These are phyloP conservation scores for Alaudala cheleensis DNA, from an alignment of 2,113 vertebrate genomes.

Conservation along the genomic window DNA sequence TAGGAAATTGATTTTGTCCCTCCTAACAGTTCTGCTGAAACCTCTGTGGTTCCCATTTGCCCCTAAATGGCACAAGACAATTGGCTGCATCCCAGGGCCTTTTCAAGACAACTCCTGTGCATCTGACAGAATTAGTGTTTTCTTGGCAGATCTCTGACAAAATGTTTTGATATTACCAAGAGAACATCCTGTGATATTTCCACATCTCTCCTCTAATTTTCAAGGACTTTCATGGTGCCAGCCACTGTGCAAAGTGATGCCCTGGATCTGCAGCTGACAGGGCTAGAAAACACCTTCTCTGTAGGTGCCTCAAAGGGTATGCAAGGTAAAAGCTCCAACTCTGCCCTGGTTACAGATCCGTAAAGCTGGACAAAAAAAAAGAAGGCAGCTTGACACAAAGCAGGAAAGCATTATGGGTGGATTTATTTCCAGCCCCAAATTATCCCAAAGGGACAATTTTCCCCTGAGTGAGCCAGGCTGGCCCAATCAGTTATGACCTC, in stretches of 20 bases:
- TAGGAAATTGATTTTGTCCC: not conserved
- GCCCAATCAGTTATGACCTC: not conserved
- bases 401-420: not conserved
- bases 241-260: not conserved
- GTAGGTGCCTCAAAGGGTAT: not conserved
- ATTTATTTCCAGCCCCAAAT: not conserved
- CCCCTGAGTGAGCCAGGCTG: not conserved
- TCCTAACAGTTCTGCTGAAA: not conserved
- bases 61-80: fast-evolving
- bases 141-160: not conserved
- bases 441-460: not conserved
- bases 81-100: not conserved
- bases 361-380: not conserved
- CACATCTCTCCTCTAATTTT: not conserved
- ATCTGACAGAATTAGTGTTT: not conserved
- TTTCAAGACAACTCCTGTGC: not conserved
- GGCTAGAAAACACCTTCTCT: not conserved
- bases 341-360: not conserved
- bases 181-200: not conserved
- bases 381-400: not conserved
- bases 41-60: not conserved
- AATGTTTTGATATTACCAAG: not conserved
- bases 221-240: not conserved
- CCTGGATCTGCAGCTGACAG: not conserved
- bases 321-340: not conserved